These are phyloP conservation scores for Apodemia zela DNA, from an alignment of 2,888 invertebrate genomes.

Conservation along the genomic window DNA sequence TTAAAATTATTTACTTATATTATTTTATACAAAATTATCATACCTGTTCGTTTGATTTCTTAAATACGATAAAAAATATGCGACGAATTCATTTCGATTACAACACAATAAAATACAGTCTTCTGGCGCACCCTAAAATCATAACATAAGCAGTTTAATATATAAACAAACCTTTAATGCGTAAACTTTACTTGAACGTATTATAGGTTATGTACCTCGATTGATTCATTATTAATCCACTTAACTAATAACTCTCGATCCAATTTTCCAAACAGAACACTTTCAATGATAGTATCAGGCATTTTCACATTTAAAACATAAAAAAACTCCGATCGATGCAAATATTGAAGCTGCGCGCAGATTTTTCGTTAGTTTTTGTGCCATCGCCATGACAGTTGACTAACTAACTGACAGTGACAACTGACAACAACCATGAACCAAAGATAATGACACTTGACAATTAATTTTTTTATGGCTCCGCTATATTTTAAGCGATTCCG, in stretches of 20 bases:
- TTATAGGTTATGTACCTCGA: constrained; percentile 63
- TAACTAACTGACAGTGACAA: background rate
- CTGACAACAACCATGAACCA: too few relatives aligned
- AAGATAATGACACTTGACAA: too few relatives aligned
- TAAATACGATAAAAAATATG: constrained; percentile 78
- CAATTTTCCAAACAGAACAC: constrained; percentile 65
- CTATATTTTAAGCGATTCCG: too few relatives aligned
- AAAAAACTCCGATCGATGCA: constrained; percentile 44
- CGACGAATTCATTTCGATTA: constrained; percentile 74
- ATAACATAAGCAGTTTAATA: constrained; percentile 30
- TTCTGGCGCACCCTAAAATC: constrained; percentile 59
- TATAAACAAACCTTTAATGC: constrained; percentile 26
- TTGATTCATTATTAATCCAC: constrained; percentile 65
- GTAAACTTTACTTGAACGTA: constrained; percentile 30
- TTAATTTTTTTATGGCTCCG: too few relatives aligned
- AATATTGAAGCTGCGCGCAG: constrained; percentile 29
- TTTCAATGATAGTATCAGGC: constrained; percentile 72
- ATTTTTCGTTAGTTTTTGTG: constrained; percentile 20
- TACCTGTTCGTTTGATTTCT: constrained; percentile 77
- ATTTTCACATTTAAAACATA: constrained; percentile 45
- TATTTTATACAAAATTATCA: constrained; percentile 29
- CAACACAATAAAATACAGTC: constrained; percentile 60
- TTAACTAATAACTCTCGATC: constrained; percentile 53
- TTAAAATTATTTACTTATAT: too few relatives aligned
- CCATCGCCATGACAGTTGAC: constrained; percentile 30